phyloP scores from a whole-genome alignment of 2,888 invertebrate species.

The Coelinius sp. region DNA sequence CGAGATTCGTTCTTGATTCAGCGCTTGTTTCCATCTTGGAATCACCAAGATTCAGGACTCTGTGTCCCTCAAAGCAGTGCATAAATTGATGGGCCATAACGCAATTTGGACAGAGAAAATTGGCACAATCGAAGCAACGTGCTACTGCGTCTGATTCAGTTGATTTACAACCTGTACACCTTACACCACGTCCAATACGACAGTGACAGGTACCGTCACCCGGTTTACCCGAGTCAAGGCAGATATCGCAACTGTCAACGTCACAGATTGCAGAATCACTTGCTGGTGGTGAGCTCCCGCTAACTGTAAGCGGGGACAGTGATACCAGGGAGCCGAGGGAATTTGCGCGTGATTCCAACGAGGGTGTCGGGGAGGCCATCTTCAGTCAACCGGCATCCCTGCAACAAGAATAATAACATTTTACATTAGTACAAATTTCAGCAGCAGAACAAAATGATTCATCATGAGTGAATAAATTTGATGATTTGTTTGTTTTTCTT shows the following conservation, averaged over 20 bases:
- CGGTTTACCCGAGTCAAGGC: conserved; percentile 66
- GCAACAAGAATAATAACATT: conserved; percentile 71
- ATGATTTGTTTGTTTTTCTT: not conserved
- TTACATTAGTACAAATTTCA: conserved; percentile 12
- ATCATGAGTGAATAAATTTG: not conserved
- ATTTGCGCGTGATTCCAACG: conserved; percentile 93
- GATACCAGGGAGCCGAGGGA: conserved; percentile 87
- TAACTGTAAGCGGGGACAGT: conserved; percentile 83
- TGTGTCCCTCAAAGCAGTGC: conserved; percentile 98
- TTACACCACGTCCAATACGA: conserved; percentile 75
- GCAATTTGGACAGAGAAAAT: conserved; percentile 96
- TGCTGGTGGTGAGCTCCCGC: conserved; percentile 89
- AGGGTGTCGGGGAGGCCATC: conserved; percentile 95
- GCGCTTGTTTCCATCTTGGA: conserved; percentile 74
- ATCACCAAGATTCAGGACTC: conserved; percentile 82
- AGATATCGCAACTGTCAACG: conserved; percentile 70
- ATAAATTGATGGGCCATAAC: conserved; percentile 99
- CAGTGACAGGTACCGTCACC: conserved; percentile 68
- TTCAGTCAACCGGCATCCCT: conserved; percentile 92
- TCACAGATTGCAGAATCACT: conserved; percentile 88
- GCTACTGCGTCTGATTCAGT: conserved; percentile 95
- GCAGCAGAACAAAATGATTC: not conserved
- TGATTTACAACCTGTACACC: conserved; percentile 97
- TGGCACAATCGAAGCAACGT: conserved; percentile 96
- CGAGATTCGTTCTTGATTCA: conserved; percentile 45